phyloP scores from a whole-genome alignment of 2,888 invertebrate species.

The Eucera pruinosa region DNA sequence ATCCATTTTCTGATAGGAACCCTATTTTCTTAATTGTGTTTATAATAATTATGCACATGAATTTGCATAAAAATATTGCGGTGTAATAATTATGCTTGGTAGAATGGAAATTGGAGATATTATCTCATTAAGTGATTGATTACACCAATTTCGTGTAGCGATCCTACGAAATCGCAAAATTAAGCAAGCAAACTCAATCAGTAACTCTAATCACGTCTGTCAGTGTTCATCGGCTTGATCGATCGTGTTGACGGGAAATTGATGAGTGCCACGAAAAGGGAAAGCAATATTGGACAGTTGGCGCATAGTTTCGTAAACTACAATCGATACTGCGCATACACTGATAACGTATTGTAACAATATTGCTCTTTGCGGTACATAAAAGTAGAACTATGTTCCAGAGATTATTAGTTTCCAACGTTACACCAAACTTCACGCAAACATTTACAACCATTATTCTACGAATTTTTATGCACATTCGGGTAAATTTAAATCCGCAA shows the following conservation, averaged over 20 bases:
- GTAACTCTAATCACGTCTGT: slow-evolving; percentile 36
- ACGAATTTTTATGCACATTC: too few relatives aligned
- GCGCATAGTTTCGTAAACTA: not conserved
- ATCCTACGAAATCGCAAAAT: slow-evolving; percentile 6
- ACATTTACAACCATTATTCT: too few relatives aligned
- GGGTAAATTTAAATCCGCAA: too few relatives aligned
- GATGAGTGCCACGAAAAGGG: slow-evolving; percentile 3
- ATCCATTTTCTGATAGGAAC: too few relatives aligned
- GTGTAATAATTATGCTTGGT: not conserved
- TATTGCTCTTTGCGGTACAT: not conserved
- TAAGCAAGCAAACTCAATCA: slow-evolving; percentile 32
- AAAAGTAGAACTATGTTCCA: not conserved
- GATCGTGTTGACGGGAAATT: slow-evolving; percentile 29
- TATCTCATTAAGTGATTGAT: slow-evolving; percentile 6
- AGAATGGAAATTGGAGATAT: not conserved
- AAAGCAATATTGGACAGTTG: not conserved
- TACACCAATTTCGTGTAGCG: not conserved
- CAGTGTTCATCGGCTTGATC: slow-evolving; percentile 22
- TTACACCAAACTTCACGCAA: not conserved
- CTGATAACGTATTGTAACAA: not conserved
- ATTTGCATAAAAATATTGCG: too few relatives aligned
- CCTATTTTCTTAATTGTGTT: too few relatives aligned
- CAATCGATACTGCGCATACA: not conserved
- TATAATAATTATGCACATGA: too few relatives aligned
- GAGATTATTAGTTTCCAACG: not conserved